Base-by-base conservation (phyloP, 1,140 invertebrate species). In the Brachionus rubens region DNA sequence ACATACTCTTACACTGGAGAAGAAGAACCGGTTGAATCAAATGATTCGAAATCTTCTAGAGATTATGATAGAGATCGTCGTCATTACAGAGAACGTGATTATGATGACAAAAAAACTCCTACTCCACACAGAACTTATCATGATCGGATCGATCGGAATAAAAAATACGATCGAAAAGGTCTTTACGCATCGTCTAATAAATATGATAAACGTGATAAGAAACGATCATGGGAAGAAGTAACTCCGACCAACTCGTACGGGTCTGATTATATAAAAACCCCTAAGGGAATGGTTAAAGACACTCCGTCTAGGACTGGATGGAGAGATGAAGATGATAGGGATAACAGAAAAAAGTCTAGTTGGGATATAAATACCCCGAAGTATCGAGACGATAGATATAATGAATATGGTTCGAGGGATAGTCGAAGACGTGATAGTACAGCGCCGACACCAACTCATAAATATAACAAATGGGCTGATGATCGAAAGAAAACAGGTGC, bases 391-490 rank as follows among this genome's bases (percentile, higher is more conserved):
- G 9, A 10, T 7, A 10, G 14, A 7, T 46, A 10, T 46, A 14
- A 14, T 46, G 2, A 19, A 43, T 16, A 36, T 14, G 24, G 16
- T 21, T 19, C 21, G 12, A 43, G 41, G 21, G 24, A 41, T 43
- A 41, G 36, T 26, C n/a, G 40, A 43, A 65, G 24, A 43, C 43
- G 43, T 43, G 59, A 65, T 28, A 21, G 10, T 12, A 72, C 68
- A 72, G 50, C 16, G 1, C 46, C 46, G 12, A 72, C 68, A 30
- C 68, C 68, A 50, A 72, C 46, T 33, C 50, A 50, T 41, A 72
- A 72, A 72, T 72, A 72, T 19, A 72, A 72, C 14, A 72, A 54
- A 33, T 72, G 68, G 68, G 68, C 68, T 36, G 50, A 54, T 48
- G 68, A 72, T 40, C 46, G 68, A 9, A 72, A 50, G 50, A 54